Evolutionary conservation across 2,113 vertebrate genomes (phyloP).

Genomic region (Chaetodon trifascialis): DNA sequence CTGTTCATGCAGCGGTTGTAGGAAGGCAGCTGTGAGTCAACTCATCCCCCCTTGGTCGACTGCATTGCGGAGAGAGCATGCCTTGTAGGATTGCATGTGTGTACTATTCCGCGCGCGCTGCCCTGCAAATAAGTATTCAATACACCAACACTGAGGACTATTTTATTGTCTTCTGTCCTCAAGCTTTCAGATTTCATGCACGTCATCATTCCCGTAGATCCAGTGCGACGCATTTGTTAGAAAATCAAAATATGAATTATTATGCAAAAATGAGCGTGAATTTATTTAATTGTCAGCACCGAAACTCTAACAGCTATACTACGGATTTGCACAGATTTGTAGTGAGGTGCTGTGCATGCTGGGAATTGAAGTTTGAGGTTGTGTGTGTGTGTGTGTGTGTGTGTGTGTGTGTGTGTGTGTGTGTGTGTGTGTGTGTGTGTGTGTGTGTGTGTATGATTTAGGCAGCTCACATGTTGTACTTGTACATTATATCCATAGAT

Average conservation of each 20-base stretch:
- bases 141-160: background rate
- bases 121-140: background rate
- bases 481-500: background rate
- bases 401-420: background rate
- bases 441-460: background rate
- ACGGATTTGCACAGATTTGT: constrained; percentile 34
- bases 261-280: too few species aligned
- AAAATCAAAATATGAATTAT: background rate
- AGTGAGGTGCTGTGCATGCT: constrained; percentile 47
- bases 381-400: background rate
- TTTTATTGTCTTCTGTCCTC: background rate
- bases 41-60: constrained; percentile 49
- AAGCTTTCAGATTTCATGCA: background rate
- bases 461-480: background rate
- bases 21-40: constrained; percentile 53
- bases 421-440: background rate
- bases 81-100: constrained; percentile 34
- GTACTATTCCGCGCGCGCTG: background rate
- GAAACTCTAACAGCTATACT: constrained; percentile 9
- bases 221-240: background rate
- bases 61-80: constrained; percentile 75
- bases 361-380: constrained; percentile 51
- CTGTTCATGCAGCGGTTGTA: constrained; percentile 26
- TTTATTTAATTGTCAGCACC: background rate
- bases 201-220: background rate